A percentile compares a stretch with the other conserved stretches of the same genome.
phyloP scores from a whole-genome alignment of 2,888 invertebrate genomes.

The Frankliniella fusca region DNA sequence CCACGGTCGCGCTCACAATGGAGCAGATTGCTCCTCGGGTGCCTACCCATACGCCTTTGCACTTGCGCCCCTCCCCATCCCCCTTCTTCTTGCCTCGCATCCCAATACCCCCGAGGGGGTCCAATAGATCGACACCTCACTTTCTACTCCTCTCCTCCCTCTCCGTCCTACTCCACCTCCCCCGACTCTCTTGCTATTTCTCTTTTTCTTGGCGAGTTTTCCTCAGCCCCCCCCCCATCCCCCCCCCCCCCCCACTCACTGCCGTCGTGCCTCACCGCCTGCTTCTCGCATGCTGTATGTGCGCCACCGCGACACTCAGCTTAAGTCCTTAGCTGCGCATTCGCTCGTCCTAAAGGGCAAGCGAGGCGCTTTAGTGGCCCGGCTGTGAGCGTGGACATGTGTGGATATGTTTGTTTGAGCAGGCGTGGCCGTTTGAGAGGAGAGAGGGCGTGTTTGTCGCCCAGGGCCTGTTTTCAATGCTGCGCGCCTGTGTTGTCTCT shows the following conservation, averaged over 20 bases:
- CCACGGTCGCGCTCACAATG: neutral
- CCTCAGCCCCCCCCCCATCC: too few species aligned
- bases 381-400: too few species aligned
- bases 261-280: neutral
- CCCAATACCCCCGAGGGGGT: too few species aligned
- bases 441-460: too few species aligned
- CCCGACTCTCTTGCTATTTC: neutral
- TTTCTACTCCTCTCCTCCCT: neutral
- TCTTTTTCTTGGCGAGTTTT: too few species aligned
- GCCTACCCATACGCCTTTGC: neutral
- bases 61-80: too few species aligned
- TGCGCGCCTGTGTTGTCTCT: too few species aligned
- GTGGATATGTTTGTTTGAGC: neutral
- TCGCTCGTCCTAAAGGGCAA: constrained; percentile 1
- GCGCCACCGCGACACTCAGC: neutral
- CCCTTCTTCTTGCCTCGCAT: too few species aligned
- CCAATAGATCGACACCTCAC: neutral
- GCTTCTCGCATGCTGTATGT: neutral
- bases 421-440: too few species aligned
- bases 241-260: too few species aligned
- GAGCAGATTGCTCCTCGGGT: neutral
- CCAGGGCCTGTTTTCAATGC: too few species aligned
- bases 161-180: neutral
- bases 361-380: neutral
- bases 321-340: neutral